These are phyloP conservation scores for Xylota sylvarum DNA, from an alignment of 2,888 invertebrate species.

Conservation along the genomic window DNA sequence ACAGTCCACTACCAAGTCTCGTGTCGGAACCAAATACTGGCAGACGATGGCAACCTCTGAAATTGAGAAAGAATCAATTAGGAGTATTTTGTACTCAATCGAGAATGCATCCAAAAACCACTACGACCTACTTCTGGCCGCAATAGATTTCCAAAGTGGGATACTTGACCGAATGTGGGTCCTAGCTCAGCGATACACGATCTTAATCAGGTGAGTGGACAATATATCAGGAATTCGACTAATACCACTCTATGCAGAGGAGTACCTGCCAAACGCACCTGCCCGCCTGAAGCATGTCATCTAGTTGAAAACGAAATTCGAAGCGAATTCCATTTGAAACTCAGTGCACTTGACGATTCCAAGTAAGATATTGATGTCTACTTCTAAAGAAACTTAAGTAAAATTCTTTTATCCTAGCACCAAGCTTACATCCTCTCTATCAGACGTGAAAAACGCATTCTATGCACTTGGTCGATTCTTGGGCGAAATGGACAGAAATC, in stretches of 20 bases:
- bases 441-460: not conserved
- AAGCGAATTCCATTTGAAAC: conserved; percentile 34
- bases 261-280: conserved; percentile 1
- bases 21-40: too few species aligned
- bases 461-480: not conserved
- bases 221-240: not conserved
- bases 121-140: not conserved
- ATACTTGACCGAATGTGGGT: conserved; percentile 36
- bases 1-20: too few species aligned
- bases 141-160: conserved; percentile 21
- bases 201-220: conserved; percentile 28
- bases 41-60: not conserved
- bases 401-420: conserved; percentile 1
- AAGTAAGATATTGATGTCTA: conserved; percentile 32
- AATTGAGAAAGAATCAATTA: not conserved
- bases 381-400: not conserved
- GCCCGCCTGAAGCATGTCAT: not conserved
- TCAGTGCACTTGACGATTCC: conserved; percentile 1
- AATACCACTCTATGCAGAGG: conserved; percentile 5
- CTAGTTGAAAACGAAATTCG: conserved; percentile 38
- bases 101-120: conserved; percentile 22
- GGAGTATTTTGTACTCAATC: not conserved
- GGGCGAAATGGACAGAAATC: not conserved
- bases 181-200: conserved; percentile 44
- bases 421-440: conserved; percentile 25